Evolutionary conservation across 2,113 vertebrate species (phyloP).

Genomic region (Lagopus muta): DNA sequence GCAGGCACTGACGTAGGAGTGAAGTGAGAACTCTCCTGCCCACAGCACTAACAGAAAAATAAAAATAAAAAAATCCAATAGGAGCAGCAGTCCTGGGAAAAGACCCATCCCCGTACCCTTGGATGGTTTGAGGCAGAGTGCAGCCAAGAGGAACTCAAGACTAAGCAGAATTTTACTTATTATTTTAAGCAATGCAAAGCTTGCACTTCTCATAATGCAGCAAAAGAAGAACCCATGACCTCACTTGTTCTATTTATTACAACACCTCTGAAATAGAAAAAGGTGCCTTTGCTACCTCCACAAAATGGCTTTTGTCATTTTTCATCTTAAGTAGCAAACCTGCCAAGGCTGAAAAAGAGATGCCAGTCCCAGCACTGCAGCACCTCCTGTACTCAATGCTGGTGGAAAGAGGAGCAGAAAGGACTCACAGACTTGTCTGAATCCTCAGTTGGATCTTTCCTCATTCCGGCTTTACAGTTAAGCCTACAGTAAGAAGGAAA

Average conservation of each 20-base stretch:
- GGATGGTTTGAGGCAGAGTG: background rate
- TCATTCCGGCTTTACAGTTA: background rate
- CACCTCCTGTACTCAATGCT: accelerated
- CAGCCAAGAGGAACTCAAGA: conserved; percentile 8
- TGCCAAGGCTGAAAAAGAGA: background rate
- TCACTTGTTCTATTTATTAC: conserved; percentile 2
- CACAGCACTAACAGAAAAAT: background rate
- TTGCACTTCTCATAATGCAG: background rate
- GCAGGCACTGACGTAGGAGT: accelerated
- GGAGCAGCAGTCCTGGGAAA: background rate
- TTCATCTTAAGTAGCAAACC: background rate
- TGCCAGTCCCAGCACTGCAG: background rate
- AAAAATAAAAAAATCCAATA: background rate
- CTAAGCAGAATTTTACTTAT: background rate
- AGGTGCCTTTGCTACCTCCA: background rate
- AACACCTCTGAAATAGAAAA: conserved; percentile 30
- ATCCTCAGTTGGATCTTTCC: background rate
- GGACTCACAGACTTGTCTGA: background rate
- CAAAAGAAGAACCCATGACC: background rate
- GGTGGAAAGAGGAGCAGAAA: background rate
- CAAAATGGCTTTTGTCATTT: background rate
- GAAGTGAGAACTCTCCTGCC: background rate
- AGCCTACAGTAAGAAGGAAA: background rate
- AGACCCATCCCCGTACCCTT: background rate
- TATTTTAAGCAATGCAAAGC: conserved; percentile 29